Evolutionary conservation across 1,140 invertebrate species (phyloP).

Genomic region (Trachymyrmex septentrionalis): DNA sequence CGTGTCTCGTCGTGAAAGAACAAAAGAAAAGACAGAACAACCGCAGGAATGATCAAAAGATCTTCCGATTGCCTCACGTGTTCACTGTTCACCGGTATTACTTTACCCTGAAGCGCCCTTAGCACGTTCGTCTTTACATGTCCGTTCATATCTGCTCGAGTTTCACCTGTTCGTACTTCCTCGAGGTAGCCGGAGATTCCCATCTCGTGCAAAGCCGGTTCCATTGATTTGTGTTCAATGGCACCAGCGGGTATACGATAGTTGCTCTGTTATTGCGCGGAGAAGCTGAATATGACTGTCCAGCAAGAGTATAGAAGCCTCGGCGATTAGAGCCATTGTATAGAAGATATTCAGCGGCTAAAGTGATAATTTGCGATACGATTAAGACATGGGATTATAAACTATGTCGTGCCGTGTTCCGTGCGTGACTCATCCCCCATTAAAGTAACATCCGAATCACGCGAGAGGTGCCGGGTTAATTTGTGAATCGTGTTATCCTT

Average conservation of each 20-base stretch:
- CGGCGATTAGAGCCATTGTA: slow-evolving; percentile 63
- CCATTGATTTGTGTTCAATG: slow-evolving; percentile 55
- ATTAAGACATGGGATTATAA: slow-evolving; percentile 80
- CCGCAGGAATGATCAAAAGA: not conserved
- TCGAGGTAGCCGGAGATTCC: slow-evolving; percentile 46
- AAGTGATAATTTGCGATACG: slow-evolving; percentile 80
- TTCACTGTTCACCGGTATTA: slow-evolving; percentile 7
- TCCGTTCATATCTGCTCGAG: slow-evolving; percentile 55
- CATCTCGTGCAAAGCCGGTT: slow-evolving; percentile 36
- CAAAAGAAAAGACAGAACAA: not conserved
- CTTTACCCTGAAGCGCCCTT: not conserved
- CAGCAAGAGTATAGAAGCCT: slow-evolving; percentile 33
- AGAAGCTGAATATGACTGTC: slow-evolving; percentile 45
- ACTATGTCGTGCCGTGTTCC: slow-evolving; percentile 70
- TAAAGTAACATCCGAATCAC: slow-evolving; percentile 80
- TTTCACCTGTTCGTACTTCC: slow-evolving; percentile 43
- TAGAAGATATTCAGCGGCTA: slow-evolving; percentile 70
- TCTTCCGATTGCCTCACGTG: slow-evolving; percentile 26
- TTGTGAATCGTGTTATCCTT: slow-evolving; percentile 75
- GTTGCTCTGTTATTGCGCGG: slow-evolving; percentile 38
- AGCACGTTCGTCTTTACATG: slow-evolving; percentile 17
- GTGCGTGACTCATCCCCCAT: slow-evolving; percentile 82
- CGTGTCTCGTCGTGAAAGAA: not conserved
- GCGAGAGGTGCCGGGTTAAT: slow-evolving; percentile 80
- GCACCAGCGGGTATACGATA: slow-evolving; percentile 27